Evolutionary conservation across 1,140 invertebrate genomes (phyloP).

Genomic region (Medauroidea extradentata): DNA sequence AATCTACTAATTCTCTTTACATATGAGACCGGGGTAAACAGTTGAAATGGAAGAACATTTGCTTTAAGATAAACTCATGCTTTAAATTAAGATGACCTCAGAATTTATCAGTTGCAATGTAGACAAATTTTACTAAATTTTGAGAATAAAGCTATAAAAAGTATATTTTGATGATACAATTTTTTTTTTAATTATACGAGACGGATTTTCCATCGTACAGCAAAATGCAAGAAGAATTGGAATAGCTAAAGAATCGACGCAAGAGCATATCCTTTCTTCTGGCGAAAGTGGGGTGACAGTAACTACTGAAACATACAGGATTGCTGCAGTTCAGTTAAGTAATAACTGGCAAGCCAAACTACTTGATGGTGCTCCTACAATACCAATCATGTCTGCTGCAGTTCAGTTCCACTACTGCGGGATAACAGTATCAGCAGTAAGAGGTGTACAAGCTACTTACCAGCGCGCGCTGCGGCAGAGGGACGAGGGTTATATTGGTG

Average conservation of each 20-base stretch:
- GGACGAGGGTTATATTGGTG: too few relatives aligned
- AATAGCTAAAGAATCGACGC: slow-evolving; percentile 24
- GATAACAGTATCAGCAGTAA: too few relatives aligned
- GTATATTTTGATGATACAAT: slow-evolving; percentile 14
- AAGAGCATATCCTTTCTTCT: slow-evolving; percentile 15
- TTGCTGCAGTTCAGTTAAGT: slow-evolving; percentile 30
- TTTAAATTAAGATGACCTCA: background rate
- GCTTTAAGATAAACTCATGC: background rate
- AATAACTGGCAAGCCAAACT: slow-evolving; percentile 20
- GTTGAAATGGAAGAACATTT: background rate
- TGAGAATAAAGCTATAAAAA: slow-evolving; percentile 5
- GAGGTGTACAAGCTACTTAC: too few relatives aligned
- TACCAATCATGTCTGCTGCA: too few relatives aligned
- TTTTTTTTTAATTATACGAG: slow-evolving; percentile 17
- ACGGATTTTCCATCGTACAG: slow-evolving; percentile 14
- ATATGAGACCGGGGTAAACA: background rate
- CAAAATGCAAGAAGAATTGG: slow-evolving; percentile 28
- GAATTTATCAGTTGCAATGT: background rate
- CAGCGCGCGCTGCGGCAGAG: too few relatives aligned
- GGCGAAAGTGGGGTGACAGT: slow-evolving; percentile 34
- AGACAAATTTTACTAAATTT: background rate
- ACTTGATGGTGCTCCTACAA: slow-evolving; percentile 22
- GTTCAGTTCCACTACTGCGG: too few relatives aligned
- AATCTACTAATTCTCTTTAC: slow-evolving; percentile 8
- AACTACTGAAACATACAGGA: slow-evolving; percentile 35